Evolutionary conservation across 1,140 invertebrate genomes (phyloP), one percentile per base, ranked within the genome.

Genomic region (Diorhabda carinulata): DNA sequence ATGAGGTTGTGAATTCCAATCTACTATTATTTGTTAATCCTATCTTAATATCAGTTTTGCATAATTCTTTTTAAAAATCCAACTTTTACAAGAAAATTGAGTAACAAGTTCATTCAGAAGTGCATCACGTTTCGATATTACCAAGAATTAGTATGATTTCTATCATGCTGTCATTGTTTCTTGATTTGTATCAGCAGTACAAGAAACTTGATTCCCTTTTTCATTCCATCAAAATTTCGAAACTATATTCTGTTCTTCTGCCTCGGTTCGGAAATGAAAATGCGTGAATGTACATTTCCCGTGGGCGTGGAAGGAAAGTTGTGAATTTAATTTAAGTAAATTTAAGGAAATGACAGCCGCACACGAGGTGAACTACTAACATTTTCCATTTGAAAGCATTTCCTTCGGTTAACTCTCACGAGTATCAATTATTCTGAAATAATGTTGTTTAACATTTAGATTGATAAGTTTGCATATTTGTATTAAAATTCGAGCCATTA

Each of bases 231-330:
- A 52, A 52, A 52, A 52, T 52, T 52, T n/a, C n/a, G 47, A 8
- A 52, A n/a, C 47, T n/a, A 8, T 52, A n/a, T 52, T 52, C 47
- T n/a, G 6, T 52, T 52, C 47, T 52, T n/a, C 25, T 25, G 25
- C 25, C 25, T 25, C n/a, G 47, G 47, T 4, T 6, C 47, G 47
- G 47, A 52, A 63, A 65, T 65, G 64, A 57, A 65, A 65, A 65
- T 65, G 64, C 45, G 44, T 65, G 56, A 57, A 65, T 65, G 43
- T 65, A 65, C 52, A 65, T 65, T 65, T 65, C 64, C 64, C 44
- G 61, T 62, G 64, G 64, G 64, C 56, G 64, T 56, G 43, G 47
- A 41, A 57, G 52, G 10, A 40, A 7, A 65, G 56, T 56, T 65
- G 42, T 41, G 56, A 65, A 56, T 56, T 56, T 56, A 65, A 65